Percentiles rank a stretch among this genome's conserved stretches.
phyloP scores from a whole-genome alignment of 1,140 invertebrate genomes.

The Drosophila subpulchrella region DNA sequence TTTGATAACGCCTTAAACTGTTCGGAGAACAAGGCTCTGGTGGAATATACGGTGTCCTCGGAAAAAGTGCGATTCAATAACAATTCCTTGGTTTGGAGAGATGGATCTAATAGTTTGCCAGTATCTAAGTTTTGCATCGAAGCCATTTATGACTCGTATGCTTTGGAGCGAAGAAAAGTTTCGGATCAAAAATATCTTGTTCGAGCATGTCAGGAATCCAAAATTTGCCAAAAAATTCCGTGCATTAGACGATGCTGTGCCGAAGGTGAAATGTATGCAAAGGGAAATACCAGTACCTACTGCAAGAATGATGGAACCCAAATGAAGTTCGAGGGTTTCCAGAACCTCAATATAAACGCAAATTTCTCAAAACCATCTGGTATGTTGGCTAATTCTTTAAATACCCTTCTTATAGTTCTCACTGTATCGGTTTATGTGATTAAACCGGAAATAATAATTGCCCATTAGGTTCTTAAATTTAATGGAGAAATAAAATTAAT shows the following conservation, averaged over 20 bases:
- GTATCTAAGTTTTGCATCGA: slow-evolving; percentile 21
- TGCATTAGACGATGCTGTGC: slow-evolving; percentile 30
- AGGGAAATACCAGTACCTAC: slow-evolving; percentile 27
- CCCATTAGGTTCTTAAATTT: slow-evolving; percentile 2
- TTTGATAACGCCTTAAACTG: slow-evolving; percentile 26
- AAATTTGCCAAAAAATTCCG: slow-evolving; percentile 18
- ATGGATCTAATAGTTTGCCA: slow-evolving; percentile 9
- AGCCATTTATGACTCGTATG: slow-evolving; percentile 11
- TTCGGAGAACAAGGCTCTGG: slow-evolving; percentile 14
- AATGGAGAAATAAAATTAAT: background rate
- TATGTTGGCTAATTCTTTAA: background rate
- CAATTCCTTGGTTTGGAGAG: slow-evolving; percentile 18
- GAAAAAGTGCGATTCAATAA: slow-evolving; percentile 11
- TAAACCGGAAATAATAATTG: background rate
- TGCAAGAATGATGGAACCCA: slow-evolving; percentile 25
- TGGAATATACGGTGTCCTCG: slow-evolving; percentile 20
- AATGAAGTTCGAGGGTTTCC: slow-evolving; percentile 23
- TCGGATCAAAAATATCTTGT: slow-evolving; percentile 13
- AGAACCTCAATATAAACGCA: slow-evolving; percentile 33
- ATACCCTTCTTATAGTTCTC: background rate
- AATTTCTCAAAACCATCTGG: slow-evolving; percentile 31
- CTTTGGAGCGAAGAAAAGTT: background rate
- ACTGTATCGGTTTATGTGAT: background rate
- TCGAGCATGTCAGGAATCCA: slow-evolving; percentile 10
- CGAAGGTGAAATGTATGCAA: slow-evolving; percentile 36